Evolutionary conservation across 2,888 invertebrate species (phyloP).

Genomic region (Adelphocoris suturalis): DNA sequence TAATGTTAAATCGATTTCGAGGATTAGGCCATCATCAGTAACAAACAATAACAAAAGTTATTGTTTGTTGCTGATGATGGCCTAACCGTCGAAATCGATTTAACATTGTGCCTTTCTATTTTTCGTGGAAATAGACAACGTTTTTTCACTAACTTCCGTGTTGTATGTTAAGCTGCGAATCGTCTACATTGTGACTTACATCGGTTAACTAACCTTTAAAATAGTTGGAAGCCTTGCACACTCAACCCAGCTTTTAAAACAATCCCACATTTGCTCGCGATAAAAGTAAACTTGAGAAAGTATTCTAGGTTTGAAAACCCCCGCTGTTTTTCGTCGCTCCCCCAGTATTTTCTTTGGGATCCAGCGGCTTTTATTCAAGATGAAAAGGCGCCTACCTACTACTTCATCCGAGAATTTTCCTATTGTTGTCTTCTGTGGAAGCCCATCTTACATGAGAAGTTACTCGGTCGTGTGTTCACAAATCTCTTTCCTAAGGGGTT

Average conservation of each 20-base stretch:
- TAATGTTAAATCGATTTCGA: too few relatives aligned
- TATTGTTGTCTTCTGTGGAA: neutral
- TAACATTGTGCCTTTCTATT: too few relatives aligned
- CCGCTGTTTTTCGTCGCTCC: neutral
- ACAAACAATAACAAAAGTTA: too few relatives aligned
- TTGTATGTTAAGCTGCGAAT: too few relatives aligned
- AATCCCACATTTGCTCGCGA: neutral
- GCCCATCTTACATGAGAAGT: slow-evolving; percentile 3
- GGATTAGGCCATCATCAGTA: too few relatives aligned
- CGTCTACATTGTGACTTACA: too few relatives aligned
- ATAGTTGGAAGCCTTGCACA: neutral
- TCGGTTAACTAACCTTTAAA: too few relatives aligned
- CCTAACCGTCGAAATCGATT: too few relatives aligned
- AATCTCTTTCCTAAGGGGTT: neutral
- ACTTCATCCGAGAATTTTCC: slow-evolving; percentile 11
- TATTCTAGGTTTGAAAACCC: neutral
- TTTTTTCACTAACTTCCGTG: too few relatives aligned
- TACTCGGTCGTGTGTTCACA: slow-evolving; percentile 32
- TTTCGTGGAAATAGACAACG: too few relatives aligned
- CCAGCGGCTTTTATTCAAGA: neutral
- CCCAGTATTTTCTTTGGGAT: neutral
- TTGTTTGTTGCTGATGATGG: too few relatives aligned
- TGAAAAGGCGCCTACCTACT: slow-evolving; percentile 13
- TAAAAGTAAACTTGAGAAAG: neutral
- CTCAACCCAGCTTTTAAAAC: neutral